Evolutionary conservation across 2,113 vertebrate species (phyloP).

Genomic region (Psettodes erumei): DNA sequence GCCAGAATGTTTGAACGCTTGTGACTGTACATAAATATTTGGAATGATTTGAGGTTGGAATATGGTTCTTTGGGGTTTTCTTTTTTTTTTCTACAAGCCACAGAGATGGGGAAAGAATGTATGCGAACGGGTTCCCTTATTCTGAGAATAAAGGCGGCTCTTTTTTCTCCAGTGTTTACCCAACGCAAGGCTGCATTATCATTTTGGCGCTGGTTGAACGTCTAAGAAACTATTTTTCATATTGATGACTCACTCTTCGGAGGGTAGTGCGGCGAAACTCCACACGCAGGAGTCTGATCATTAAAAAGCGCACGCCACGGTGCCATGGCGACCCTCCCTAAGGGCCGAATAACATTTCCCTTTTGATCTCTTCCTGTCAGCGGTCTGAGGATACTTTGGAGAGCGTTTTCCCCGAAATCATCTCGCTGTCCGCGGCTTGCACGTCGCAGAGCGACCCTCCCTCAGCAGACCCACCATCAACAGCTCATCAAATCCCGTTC

Average conservation of each 20-base stretch:
- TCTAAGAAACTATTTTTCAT: not conserved
- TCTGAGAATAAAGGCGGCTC: slow-evolving; percentile 53
- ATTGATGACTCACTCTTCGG: not conserved
- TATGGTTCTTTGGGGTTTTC: slow-evolving; percentile 56
- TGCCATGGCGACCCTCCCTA: slow-evolving; percentile 19
- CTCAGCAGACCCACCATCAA: not conserved
- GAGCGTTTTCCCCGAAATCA: slow-evolving; percentile 8
- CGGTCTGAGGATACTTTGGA: not conserved
- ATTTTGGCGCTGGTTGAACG: slow-evolving; percentile 6
- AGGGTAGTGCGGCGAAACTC: not conserved
- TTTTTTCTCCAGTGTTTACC: slow-evolving; percentile 21
- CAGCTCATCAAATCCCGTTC: not conserved
- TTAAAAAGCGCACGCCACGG: slow-evolving; percentile 14
- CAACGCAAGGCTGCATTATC: not conserved
- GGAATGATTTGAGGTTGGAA: slow-evolving; percentile 72
- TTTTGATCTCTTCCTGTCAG: slow-evolving; percentile 37
- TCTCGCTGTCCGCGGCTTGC: slow-evolving; percentile 20
- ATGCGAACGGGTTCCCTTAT: slow-evolving; percentile 47
- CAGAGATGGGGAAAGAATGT: slow-evolving; percentile 64
- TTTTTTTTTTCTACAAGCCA: slow-evolving; percentile 14
- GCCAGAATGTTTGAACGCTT: slow-evolving; percentile 62
- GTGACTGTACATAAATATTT: slow-evolving; percentile 69
- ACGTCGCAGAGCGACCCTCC: not conserved
- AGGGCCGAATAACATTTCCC: slow-evolving; percentile 9
- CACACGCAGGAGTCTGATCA: not conserved